These are phyloP conservation scores for Ascidia mentula DNA, from an alignment of 23 tunicate species.

Conservation along the genomic window DNA sequence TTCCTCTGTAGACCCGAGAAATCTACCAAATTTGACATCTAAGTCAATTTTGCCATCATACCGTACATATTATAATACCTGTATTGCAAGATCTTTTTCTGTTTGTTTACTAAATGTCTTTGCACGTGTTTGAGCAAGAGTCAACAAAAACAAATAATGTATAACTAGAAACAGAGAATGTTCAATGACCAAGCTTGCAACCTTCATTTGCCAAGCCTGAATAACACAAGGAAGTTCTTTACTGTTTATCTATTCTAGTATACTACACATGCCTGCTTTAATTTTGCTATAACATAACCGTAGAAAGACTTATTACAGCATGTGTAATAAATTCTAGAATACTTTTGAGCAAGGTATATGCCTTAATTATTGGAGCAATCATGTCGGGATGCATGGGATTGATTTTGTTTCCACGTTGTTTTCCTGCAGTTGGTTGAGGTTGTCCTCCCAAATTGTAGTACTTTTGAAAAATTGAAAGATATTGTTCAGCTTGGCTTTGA, in stretches of 20 bases:
- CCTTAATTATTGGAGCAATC: constrained; percentile 8
- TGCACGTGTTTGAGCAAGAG: constrained; percentile 21
- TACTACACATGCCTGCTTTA: too few species aligned
- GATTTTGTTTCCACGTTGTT: constrained; percentile 6
- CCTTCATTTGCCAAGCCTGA: constrained; percentile 42
- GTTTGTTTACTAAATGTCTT: constrained; percentile 34
- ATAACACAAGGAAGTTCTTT: background rate
- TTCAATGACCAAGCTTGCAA: constrained; percentile 25
- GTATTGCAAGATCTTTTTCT: constrained; percentile 36
- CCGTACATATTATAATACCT: constrained; percentile 11
- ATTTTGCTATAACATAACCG: too few species aligned
- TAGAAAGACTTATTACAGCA: too few species aligned
- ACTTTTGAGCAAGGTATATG: background rate
- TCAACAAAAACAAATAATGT: constrained; percentile 27
- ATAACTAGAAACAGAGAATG: constrained; percentile 20
- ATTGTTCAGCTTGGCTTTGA: constrained; percentile 52
- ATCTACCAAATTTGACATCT: constrained; percentile 9
- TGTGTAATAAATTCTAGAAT: too few species aligned
- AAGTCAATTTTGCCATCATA: background rate
- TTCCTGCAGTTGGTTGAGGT: background rate
- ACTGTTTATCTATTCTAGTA: background rate
- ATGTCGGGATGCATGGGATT: constrained; percentile 42
- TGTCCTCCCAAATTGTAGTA: constrained; percentile 9
- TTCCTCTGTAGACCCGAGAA: constrained; percentile 22
- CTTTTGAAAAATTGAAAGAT: constrained; percentile 45